These are phyloP conservation scores for Crocuta crocuta DNA, from an alignment of 2,113 vertebrate genomes.

Conservation along the genomic window DNA sequence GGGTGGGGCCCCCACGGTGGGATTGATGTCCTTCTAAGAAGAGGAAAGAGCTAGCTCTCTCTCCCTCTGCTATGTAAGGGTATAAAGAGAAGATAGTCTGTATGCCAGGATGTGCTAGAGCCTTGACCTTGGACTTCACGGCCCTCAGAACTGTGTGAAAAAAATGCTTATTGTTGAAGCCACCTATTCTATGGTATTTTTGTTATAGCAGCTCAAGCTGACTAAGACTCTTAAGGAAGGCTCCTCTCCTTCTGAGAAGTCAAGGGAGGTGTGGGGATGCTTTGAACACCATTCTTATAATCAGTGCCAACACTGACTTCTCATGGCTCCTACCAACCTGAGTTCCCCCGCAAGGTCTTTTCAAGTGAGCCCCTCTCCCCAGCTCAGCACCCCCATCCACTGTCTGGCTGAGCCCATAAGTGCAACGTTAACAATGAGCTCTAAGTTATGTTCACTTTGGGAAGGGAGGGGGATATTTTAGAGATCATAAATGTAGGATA, in stretches of 20 bases:
- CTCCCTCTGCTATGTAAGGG: background rate
- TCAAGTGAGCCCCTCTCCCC: rapidly evolving
- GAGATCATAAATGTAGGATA: background rate
- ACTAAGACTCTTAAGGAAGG: background rate
- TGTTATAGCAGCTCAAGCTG: background rate
- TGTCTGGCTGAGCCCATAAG: background rate
- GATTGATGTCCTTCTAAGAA: background rate
- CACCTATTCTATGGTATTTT: background rate
- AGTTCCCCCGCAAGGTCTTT: background rate
- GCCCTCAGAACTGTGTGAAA: background rate
- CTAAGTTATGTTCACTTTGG: background rate
- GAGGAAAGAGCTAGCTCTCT: background rate
- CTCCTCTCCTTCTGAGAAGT: background rate
- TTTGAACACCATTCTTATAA: background rate
- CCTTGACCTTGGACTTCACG: background rate
- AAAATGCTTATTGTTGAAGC: background rate
- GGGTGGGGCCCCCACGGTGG: background rate
- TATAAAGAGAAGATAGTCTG: background rate
- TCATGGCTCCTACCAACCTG: background rate
- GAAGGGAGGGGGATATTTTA: background rate
- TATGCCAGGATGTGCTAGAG: background rate
- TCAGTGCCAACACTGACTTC: background rate
- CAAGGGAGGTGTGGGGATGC: background rate
- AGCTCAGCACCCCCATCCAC: background rate
- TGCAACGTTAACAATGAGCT: background rate